Conservation (phyloP, 2,888 invertebrate genomes). For the Schizotus pectinicornis region DNA sequence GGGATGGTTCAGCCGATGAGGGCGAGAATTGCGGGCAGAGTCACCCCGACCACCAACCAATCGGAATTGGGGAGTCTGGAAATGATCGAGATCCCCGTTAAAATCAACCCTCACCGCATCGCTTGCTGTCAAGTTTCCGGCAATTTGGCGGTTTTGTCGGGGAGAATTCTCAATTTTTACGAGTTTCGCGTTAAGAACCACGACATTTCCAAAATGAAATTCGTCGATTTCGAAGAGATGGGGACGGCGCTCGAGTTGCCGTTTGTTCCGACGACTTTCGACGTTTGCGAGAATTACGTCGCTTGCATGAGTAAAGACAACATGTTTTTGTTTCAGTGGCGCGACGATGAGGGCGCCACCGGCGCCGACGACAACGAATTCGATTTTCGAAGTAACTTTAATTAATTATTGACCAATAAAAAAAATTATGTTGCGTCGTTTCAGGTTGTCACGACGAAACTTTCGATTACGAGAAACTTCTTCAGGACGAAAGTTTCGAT, state of each 20-base stretch:
- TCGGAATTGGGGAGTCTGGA: constrained; percentile 68
- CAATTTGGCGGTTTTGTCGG: constrained; percentile 56
- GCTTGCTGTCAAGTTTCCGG: constrained; percentile 68
- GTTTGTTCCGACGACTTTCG: constrained; percentile 66
- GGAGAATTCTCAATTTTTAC: constrained; percentile 61
- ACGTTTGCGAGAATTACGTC: constrained; percentile 72
- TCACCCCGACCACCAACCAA: constrained; percentile 72
- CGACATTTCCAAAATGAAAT: constrained; percentile 70
- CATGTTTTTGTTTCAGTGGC: constrained; percentile 68
- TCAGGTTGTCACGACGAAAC: constrained; percentile 43
- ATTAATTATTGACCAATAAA: background rate
- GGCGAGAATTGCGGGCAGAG: constrained; percentile 75
- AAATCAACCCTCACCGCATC: constrained; percentile 64
- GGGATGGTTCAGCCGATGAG: constrained; percentile 65
- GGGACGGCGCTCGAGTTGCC: constrained; percentile 70
- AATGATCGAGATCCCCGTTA: constrained; percentile 76
- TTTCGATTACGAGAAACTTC: constrained; percentile 52
- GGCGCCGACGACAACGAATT: constrained; percentile 33
- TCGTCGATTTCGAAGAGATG: constrained; percentile 73
- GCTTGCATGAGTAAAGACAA: constrained; percentile 67
- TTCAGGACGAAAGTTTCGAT: constrained; percentile 47
- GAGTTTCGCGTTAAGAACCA: constrained; percentile 70
- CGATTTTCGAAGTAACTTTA: constrained; percentile 49
- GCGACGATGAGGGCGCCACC: constrained; percentile 17
- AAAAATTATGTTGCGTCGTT: constrained; percentile 12